phyloP scores from a whole-genome alignment of 2,797 vertebrate species.

The Malacoraja senta region DNA sequence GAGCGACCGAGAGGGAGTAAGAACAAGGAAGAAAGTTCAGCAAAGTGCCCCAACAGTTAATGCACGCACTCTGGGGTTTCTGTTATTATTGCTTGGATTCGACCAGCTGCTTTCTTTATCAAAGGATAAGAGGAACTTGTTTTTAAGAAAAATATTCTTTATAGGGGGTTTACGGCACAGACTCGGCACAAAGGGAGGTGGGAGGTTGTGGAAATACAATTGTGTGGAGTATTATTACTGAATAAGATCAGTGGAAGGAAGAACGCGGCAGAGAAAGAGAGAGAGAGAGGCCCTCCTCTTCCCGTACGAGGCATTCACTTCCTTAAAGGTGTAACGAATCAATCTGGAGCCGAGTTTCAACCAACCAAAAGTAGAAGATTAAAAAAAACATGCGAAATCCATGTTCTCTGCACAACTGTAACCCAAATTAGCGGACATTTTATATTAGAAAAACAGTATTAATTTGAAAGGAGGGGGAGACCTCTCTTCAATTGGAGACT shows the following conservation, averaged over 20 bases:
- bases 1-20: neutral
- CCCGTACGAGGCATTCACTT: slow-evolving; percentile 84
- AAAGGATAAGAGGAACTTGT: neutral
- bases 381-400: slow-evolving; percentile 30
- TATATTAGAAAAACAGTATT: neutral
- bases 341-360: slow-evolving; percentile 72
- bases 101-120: neutral
- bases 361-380: neutral
- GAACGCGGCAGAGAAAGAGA: slow-evolving; percentile 39
- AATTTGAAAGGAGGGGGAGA: neutral
- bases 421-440: neutral
- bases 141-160: neutral
- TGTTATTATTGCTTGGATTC: neutral
- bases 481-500: neutral
- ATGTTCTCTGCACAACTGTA: neutral
- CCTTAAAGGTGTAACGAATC: slow-evolving; percentile 92
- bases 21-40: slow-evolving; percentile 32
- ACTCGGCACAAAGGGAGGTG: neutral
- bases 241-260: slow-evolving; percentile 46
- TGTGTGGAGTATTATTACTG: slow-evolving; percentile 43
- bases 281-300: slow-evolving; percentile 78
- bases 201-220: neutral
- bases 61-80: neutral
- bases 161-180: neutral
- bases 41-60: neutral